phyloP scores from a whole-genome alignment of 2,888 invertebrate species.

The Orchestes rusci region DNA sequence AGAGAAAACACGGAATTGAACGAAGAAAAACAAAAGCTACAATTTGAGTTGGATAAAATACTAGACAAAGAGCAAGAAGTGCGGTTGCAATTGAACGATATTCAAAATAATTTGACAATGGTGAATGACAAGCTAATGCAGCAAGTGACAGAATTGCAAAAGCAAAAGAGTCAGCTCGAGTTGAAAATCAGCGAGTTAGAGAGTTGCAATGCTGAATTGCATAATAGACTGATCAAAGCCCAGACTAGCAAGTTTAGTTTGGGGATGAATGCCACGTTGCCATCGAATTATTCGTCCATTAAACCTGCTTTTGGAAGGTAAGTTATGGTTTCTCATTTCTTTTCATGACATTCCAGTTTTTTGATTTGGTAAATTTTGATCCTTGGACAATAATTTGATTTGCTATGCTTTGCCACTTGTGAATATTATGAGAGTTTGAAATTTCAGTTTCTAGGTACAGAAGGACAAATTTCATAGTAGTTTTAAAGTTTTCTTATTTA shows the following conservation, averaged over 20 bases:
- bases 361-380: too few relatives aligned
- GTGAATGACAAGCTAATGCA: slow-evolving; percentile 33
- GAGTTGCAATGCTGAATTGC: slow-evolving; percentile 39
- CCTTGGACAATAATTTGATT: too few relatives aligned
- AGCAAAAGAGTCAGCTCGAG: slow-evolving; percentile 46
- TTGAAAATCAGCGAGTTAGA: slow-evolving; percentile 43
- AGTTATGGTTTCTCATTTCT: slow-evolving; percentile 1
- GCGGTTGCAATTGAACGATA: slow-evolving; percentile 37
- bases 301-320: slow-evolving; percentile 11
- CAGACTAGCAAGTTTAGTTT: slow-evolving; percentile 22
- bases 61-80: slow-evolving; percentile 48
- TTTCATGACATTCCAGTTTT: too few relatives aligned
- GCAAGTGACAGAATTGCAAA: slow-evolving; percentile 36
- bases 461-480: too few relatives aligned
- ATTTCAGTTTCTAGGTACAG: too few relatives aligned
- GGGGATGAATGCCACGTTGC: slow-evolving; percentile 23
- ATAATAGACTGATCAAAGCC: slow-evolving; percentile 36
- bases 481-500: too few relatives aligned
- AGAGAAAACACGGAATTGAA: slow-evolving; percentile 66
- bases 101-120: slow-evolving; percentile 36
- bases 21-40: slow-evolving; percentile 61
- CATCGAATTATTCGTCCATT: slow-evolving; percentile 11
- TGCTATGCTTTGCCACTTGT: too few relatives aligned
- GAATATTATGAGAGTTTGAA: too few relatives aligned
- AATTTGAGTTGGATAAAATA: slow-evolving; percentile 55